Evolutionary conservation across 2,113 vertebrate species (phyloP).

Genomic region (Sturnus vulgaris): DNA sequence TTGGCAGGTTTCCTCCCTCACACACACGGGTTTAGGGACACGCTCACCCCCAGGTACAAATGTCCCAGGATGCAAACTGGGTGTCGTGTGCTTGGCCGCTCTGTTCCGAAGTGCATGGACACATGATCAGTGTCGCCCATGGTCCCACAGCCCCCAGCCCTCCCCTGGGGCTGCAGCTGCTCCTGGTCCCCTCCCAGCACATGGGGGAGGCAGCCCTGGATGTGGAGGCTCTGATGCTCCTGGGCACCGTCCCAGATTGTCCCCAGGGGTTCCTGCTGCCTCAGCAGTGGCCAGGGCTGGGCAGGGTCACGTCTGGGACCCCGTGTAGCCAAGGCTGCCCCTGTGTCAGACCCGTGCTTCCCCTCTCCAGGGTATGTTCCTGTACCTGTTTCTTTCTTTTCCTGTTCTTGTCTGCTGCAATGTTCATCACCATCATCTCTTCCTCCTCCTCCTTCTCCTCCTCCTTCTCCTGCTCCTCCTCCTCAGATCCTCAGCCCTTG

Average conservation of each 20-base stretch:
- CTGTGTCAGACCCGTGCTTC: not conserved
- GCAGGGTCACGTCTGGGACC: not conserved
- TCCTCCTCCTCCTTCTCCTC: not conserved
- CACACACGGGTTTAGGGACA: not conserved
- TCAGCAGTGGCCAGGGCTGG: not conserved
- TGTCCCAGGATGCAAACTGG: not conserved
- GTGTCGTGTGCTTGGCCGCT: not conserved
- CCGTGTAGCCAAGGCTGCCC: not conserved
- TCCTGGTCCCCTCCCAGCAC: not conserved
- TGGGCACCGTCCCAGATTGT: not conserved
- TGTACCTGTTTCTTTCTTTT: constrained; percentile 49
- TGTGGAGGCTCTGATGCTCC: not conserved
- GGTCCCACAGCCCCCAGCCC: not conserved
- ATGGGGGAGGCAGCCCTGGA: not conserved
- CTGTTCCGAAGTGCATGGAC: not conserved
- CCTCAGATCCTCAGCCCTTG: constrained; percentile 82
- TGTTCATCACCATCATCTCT: constrained; percentile 53
- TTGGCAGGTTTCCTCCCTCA: not conserved
- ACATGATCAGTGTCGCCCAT: too few relatives aligned
- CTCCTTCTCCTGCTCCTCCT: not conserved
- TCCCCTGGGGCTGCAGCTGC: not conserved
- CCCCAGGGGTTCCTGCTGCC: not conserved
- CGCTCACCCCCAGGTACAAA: rapidly evolving
- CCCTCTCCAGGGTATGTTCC: constrained; percentile 13
- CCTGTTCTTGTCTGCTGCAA: constrained; percentile 10